phyloP scores from a whole-genome alignment of 1,140 invertebrate genomes.

The Diachasmimorpha longicaudata region DNA sequence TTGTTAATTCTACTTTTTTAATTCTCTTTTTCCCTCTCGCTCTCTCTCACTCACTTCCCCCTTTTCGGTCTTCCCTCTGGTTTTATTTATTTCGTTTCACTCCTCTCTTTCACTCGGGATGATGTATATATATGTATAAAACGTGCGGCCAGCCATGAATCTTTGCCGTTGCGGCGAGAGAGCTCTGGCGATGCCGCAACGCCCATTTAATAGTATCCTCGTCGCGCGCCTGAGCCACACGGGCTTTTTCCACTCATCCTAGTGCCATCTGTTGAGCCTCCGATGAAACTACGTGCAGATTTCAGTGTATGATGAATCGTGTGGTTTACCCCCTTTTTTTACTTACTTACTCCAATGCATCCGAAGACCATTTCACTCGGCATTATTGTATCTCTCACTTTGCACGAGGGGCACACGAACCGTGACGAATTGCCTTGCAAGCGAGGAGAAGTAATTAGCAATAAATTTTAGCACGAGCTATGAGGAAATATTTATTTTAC shows the following conservation, averaged over 20 bases:
- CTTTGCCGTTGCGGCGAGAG: slow-evolving; percentile 43
- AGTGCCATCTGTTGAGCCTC: slow-evolving; percentile 50
- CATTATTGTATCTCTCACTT: slow-evolving; percentile 9
- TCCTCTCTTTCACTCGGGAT: slow-evolving; percentile 12
- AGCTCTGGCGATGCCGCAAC: slow-evolving; percentile 45
- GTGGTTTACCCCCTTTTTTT: neutral
- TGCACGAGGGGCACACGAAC: neutral
- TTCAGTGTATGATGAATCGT: slow-evolving; percentile 18
- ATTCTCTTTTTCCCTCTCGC: neutral
- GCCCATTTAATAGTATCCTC: slow-evolving; percentile 60
- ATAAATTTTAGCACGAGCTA: slow-evolving; percentile 23
- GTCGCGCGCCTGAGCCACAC: slow-evolving; percentile 22
- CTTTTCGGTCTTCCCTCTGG: slow-evolving; percentile 42
- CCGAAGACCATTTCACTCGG: neutral
- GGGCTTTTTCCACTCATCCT: slow-evolving; percentile 49
- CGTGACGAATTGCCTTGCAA: slow-evolving; percentile 22
- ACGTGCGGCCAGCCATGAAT: slow-evolving; percentile 58
- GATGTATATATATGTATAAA: neutral
- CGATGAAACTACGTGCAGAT: slow-evolving; percentile 13
- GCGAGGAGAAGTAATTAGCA: slow-evolving; percentile 26
- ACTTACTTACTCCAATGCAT: too few relatives aligned
- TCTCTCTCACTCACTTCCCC: slow-evolving; percentile 44
- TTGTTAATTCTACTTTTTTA: neutral
- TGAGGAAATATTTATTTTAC: slow-evolving; percentile 10
- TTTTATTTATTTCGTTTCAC: slow-evolving; percentile 29